Conservation (phyloP, 2,113 vertebrate species). For the Campylomormyrus numenius region DNA sequence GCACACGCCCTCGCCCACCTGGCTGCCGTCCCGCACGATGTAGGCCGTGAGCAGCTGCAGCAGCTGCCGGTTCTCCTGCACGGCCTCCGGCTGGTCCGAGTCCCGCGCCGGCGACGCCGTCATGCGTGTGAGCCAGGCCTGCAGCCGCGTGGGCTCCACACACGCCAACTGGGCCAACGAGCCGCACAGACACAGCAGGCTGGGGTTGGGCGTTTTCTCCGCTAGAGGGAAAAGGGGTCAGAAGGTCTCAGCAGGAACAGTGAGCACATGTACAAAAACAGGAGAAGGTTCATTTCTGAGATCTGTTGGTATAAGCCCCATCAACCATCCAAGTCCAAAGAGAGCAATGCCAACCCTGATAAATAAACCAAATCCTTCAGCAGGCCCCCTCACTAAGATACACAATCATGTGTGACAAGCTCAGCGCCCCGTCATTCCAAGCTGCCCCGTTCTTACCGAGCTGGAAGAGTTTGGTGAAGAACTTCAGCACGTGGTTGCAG, state of each 20-base stretch:
- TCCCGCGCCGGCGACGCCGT: conserved; percentile 86
- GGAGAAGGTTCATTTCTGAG: background rate
- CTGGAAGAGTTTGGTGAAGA: conserved; percentile 98
- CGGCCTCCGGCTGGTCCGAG: conserved; percentile 83
- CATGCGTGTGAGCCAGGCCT: conserved; percentile 94
- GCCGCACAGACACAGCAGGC: conserved; percentile 83
- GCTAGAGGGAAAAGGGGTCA: conserved; percentile 53
- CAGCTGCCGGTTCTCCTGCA: conserved; percentile 93
- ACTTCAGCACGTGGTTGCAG: conserved; percentile 94
- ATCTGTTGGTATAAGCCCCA: background rate
- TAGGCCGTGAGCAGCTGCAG: conserved; percentile 87
- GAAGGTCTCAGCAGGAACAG: background rate
- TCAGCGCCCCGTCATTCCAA: background rate
- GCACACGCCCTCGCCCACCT: conserved; percentile 97
- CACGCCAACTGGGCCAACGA: conserved; percentile 92
- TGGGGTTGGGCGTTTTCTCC: conserved; percentile 93
- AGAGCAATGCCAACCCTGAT: background rate
- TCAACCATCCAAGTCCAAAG: too few relatives aligned
- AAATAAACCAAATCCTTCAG: background rate
- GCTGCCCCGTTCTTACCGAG: conserved; percentile 73
- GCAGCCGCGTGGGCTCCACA: conserved; percentile 78
- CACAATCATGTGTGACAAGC: background rate
- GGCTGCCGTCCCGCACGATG: conserved; percentile 96
- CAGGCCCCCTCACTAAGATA: too few relatives aligned
- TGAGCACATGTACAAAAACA: background rate